Percentiles rank a stretch among this genome's conserved stretches.
Conservation (phyloP, 1,140 invertebrate species). For the Hestina assimilis region DNA sequence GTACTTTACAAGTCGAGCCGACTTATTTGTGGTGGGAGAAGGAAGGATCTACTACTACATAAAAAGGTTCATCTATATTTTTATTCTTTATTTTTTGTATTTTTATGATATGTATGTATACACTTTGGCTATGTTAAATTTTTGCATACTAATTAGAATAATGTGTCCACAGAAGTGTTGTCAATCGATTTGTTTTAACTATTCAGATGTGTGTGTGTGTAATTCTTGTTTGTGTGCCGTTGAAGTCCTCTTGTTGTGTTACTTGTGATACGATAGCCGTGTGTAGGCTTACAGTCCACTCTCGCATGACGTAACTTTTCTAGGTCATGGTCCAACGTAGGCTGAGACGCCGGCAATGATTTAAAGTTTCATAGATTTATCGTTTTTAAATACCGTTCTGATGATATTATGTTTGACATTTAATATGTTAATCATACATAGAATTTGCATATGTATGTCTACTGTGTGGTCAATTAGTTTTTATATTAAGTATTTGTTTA, state of each 20-base stretch:
- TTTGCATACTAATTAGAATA: too few relatives aligned
- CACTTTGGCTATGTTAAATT: too few relatives aligned
- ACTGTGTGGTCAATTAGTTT: background rate
- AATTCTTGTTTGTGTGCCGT: background rate
- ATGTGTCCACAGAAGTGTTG: too few relatives aligned
- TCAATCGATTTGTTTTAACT: too few relatives aligned
- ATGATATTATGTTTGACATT: constrained; percentile 1
- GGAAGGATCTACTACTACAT: too few relatives aligned
- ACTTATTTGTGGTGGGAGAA: too few relatives aligned
- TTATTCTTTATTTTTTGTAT: too few relatives aligned
- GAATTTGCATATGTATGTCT: background rate
- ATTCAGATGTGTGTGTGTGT: background rate
- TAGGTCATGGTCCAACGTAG: constrained; percentile 27
- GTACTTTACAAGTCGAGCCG: too few relatives aligned
- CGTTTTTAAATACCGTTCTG: constrained; percentile 1
- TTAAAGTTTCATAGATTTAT: constrained; percentile 18
- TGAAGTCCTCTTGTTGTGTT: background rate
- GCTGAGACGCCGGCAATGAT: constrained; percentile 1
- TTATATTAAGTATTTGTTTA: too few relatives aligned
- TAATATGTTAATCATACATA: background rate
- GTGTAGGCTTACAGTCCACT: constrained; percentile 20
- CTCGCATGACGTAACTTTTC: constrained; percentile 22
- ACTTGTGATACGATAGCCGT: constrained; percentile 4
- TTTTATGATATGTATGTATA: too few relatives aligned
- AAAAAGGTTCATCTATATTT: too few relatives aligned